Conservation (phyloP, 2,797 vertebrate genomes). For the Molossus alvarezi region DNA sequence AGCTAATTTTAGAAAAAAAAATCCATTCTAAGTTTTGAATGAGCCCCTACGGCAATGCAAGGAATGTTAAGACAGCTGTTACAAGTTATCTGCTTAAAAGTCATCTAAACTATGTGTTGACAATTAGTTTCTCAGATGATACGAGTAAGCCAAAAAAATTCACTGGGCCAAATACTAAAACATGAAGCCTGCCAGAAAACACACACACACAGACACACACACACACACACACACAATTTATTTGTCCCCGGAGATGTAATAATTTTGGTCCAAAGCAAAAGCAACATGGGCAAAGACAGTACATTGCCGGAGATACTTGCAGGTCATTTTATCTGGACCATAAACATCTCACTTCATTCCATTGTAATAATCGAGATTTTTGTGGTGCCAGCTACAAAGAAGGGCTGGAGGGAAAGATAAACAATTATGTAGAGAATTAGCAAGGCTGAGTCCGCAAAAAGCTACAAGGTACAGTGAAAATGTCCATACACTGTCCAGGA, state of each 20-base stretch:
- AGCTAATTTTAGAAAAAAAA: neutral
- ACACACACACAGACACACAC: too few relatives aligned
- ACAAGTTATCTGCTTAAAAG: neutral
- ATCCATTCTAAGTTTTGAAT: neutral
- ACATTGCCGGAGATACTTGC: slow-evolving; percentile 4
- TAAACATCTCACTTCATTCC: slow-evolving; percentile 62
- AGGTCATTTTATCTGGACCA: neutral
- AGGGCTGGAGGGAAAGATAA: neutral
- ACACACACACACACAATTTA: neutral
- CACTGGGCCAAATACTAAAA: neutral
- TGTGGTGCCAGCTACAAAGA: neutral
- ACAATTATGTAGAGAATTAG: neutral
- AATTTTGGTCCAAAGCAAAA: slow-evolving; percentile 62
- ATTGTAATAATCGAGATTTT: neutral
- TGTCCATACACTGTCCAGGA: neutral
- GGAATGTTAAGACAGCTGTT: slow-evolving; percentile 52
- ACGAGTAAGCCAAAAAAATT: neutral
- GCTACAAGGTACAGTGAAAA: neutral
- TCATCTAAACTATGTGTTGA: neutral
- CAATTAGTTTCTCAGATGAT: slow-evolving; percentile 61
- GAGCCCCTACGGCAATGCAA: neutral
- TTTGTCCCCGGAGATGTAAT: slow-evolving; percentile 54
- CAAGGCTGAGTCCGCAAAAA: neutral
- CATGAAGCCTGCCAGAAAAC: slow-evolving; percentile 16
- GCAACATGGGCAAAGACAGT: neutral